A percentile compares a stretch with the other conserved stretches of the same genome.
Evolutionary conservation across 1,140 invertebrate species (phyloP).

Genomic region (Contarinia nasturtii): DNA sequence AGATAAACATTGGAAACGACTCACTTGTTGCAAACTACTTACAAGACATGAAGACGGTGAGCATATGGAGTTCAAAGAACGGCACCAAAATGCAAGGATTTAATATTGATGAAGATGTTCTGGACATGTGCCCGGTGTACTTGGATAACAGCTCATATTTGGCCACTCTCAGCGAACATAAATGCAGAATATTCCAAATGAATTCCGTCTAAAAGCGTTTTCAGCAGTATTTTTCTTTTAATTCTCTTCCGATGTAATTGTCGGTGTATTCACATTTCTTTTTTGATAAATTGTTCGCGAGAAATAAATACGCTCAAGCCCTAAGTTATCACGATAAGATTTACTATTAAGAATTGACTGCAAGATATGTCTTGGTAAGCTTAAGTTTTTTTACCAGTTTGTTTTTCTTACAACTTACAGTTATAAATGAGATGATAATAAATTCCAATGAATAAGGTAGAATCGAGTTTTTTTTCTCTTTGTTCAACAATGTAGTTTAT

Average conservation of each 20-base stretch:
- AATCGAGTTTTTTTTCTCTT: no score
- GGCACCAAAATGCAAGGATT: conserved; percentile 33
- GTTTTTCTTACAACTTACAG: no score
- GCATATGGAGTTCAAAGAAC: conserved; percentile 44
- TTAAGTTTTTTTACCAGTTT: no score
- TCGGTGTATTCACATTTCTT: no score
- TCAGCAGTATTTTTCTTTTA: background rate
- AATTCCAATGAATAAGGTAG: no score
- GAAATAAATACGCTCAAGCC: no score
- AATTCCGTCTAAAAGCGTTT: conserved; percentile 15
- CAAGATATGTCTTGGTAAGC: no score
- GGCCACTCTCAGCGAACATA: conserved; percentile 41
- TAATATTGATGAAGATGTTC: conserved; percentile 34
- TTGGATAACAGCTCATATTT: conserved; percentile 29
- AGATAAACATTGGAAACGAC: conserved; percentile 30
- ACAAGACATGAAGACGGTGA: conserved; percentile 36
- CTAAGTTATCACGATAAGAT: no score
- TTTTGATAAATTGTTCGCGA: background rate
- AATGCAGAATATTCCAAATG: conserved; percentile 30
- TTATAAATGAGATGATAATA: no score
- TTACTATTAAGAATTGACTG: no score
- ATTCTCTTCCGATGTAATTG: no score
- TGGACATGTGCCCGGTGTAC: conserved; percentile 40
- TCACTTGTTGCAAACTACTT: conserved; percentile 40
- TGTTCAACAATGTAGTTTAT: no score